Evolutionary conservation across 2,113 vertebrate genomes (phyloP), one percentile per base, ranked within the genome.

Genomic region (Columba livia): DNA sequence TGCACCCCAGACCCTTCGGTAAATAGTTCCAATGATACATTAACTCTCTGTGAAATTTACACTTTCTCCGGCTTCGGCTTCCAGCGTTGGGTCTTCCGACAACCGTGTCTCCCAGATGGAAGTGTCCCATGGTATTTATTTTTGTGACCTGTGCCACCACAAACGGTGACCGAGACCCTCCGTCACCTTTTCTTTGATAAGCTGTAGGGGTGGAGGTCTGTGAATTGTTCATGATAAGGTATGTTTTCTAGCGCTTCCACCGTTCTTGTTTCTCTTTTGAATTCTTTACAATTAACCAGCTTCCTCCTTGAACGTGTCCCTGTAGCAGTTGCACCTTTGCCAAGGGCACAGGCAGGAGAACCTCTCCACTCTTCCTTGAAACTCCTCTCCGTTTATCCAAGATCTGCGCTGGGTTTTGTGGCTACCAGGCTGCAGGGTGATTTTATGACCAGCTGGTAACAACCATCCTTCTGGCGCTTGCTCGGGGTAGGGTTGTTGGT

Each of bases 271-370:
- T 36, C 62, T 73, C 90, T 91, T 79, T 50, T 60, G 62, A 89
- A 84, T 81, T 53, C 67, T 86, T 93, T 75, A 92, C 72, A 82
- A 56, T 88, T 85, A 89, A 86, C 72, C 69, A 48, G 34, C 90
- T 90, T 94, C 79, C 86, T 65, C 34, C 80, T 86, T 92, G 85
- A 89, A 84, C 72, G 32, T 93, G 29, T 80, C 85, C 64, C 75
- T 77, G 69, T 11, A 84, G 85, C 58, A 47, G 67, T 17, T 60
- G 66, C 31, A 69, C 54, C 64, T 93, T 73, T 92, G 69, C 88
- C 90, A 94, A 88, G 88, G 50, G 28, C 40, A 4, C 18, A 42
- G 32, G 50, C 28, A 88, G 64, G 69, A 78, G 54, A 78, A 84
- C 13, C 9, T 66, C 71, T 88, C 56, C 85, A 4, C 66, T 92